Percentiles rank a stretch among this genome's conserved stretches.
Conservation (phyloP, 2,797 vertebrate genomes). For the Semaprochilodus insignis region DNA sequence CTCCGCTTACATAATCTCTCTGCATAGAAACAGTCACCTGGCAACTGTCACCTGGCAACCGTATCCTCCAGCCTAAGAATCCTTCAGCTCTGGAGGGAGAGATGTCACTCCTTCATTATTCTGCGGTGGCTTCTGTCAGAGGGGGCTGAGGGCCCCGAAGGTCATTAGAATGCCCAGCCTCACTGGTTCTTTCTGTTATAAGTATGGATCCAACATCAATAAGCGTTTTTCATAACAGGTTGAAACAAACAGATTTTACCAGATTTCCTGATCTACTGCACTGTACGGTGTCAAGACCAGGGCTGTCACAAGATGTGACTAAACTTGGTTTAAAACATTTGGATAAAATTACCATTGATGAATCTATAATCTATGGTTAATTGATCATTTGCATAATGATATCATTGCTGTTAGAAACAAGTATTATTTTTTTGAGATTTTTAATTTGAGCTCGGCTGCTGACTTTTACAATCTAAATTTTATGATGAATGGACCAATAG, state of each 20-base stretch:
- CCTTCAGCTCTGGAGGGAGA: constrained; percentile 14
- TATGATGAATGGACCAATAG: no score
- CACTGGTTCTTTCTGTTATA: background rate
- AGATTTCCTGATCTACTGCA: background rate
- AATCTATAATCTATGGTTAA: background rate
- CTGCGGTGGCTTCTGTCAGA: background rate
- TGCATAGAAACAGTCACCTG: constrained; percentile 64
- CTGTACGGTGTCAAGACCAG: background rate
- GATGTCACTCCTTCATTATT: constrained; percentile 4
- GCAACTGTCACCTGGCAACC: constrained; percentile 65
- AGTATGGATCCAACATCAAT: background rate
- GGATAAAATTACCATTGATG: no score
- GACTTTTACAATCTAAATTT: no score
- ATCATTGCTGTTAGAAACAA: no score
- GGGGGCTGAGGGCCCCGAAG: constrained; percentile 17
- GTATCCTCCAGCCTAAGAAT: constrained; percentile 29
- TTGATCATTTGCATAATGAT: background rate
- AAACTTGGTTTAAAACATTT: background rate
- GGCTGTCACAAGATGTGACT: background rate
- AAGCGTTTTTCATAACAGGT: background rate
- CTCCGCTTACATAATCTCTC: constrained; percentile 58
- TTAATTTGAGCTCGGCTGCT: no score
- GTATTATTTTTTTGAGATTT: no score
- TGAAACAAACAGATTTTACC: background rate
- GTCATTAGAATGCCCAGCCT: background rate